Base-by-base conservation (phyloP, 2,888 invertebrate genomes). In the Clistopyga incitator region DNA sequence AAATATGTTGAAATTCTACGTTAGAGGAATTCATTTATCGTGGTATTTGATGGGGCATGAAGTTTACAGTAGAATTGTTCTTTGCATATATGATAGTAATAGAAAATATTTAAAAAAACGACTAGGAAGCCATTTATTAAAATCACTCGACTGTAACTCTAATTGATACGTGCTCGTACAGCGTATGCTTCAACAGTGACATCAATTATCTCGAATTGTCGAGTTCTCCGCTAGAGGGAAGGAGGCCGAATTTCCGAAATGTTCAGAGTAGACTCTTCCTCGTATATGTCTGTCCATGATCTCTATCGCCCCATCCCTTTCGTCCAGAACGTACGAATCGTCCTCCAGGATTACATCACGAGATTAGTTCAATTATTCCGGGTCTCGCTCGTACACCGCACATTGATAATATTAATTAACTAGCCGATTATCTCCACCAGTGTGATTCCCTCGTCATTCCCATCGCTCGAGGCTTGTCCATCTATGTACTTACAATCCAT, bases 341-440 rank as follows among this genome's bases (percentile, higher is more conserved):
- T 68, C 64, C 72, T n/a, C 42, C 50, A 59, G 84, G 78, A 78
- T 81, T 75, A 84, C 84, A 81, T 65, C 29, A 71, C 74, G 59
- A 75, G 84, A 78, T 84, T 78, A 84, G 74, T 84, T 75, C 65
- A 84, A 84, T 81, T 78, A 84, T 71, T 78, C 76, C 50, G 38
- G 70, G 74, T 59, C 52, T 64, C 42, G 67, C 23, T 54, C 74
- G 59, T 71, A 70, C 68, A 67, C 54, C 74, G 64, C 80, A 81
- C 82, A 82, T 77, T 85, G 87, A 85, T 82, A 81, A 85, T 85
- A 85, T 84, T 85, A 84, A 86, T 86, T 85, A 86, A 84, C 81
- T 65, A 64, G 65, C 61, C 84, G 84, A 86, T 86, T 82, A 86
- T 86, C 82, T 72, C 47, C 54, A 23, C 77, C 71, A 45, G 64